Base-by-base conservation (phyloP, 2,888 invertebrate genomes). In the Phalera bucephala region DNA sequence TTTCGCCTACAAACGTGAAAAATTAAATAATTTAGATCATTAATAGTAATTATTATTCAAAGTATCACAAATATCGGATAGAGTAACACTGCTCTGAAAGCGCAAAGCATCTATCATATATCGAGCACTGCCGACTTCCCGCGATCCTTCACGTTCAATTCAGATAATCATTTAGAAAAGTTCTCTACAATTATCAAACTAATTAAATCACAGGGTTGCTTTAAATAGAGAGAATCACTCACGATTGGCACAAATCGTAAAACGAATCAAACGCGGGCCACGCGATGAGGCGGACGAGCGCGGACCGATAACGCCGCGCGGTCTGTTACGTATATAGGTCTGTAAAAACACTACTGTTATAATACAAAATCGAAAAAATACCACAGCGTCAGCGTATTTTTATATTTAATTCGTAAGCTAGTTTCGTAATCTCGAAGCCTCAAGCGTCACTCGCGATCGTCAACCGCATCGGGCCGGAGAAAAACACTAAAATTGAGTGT, bases 11-110 rank as follows among this genome's bases (percentile, higher is more conserved):
- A 84, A 86, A 86, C 78, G 86, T 88, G 87, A 87, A 89, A 88
- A 87, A 87, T 86, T 86, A 86, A 87, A 89, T 89, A 89, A 89
- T 87, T 88, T 89, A 88, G 82, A 82, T 86, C 69, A 79, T 82
- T 85, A 82, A 80, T 77, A 80, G 77, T 86, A 85, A 76, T 83
- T 79, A 84, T 84, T 85, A 86, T 85, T 83, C 72, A 85, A 85
- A 86, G 85, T 88, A 88, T 88, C 88, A 88, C 88, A 88, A 80
- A 86, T 78, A 83, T 84, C 72, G 72, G 85, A 85, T 83, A 85
- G 85, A 84, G 73, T 80, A 76, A 78, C 81, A 77, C 74, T 79
- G 83, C 81, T 75, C 79, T 65, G 72, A 60, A 83, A 84, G 84
- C 81, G 80, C 73, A 68, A 85, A 87, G 86, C 86, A 68, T 83